Conservation (phyloP, 2,888 invertebrate species). For the Harpagoxenus sublaevis region DNA sequence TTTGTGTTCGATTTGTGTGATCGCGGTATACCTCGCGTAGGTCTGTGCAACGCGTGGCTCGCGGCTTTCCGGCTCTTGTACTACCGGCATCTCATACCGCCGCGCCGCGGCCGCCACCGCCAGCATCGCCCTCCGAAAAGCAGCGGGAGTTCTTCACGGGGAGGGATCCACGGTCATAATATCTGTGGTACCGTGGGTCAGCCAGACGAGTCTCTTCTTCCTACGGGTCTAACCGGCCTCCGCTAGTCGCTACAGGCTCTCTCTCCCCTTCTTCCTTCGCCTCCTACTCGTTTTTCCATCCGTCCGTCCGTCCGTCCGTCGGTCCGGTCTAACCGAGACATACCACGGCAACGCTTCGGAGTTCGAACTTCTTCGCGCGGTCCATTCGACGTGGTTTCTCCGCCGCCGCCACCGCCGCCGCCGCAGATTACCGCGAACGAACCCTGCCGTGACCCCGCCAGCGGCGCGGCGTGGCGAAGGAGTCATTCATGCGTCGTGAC, state of each 20-base stretch:
- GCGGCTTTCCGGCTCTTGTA: slow-evolving; percentile 5
- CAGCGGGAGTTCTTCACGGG: neutral
- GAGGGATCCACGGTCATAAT: slow-evolving; percentile 4
- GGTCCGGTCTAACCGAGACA: slow-evolving; percentile 30
- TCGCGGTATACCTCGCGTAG: slow-evolving; percentile 19
- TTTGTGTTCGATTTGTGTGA: slow-evolving; percentile 33
- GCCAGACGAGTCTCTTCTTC: slow-evolving; percentile 58
- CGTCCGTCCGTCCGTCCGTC: neutral
- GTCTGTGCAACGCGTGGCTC: slow-evolving; percentile 18
- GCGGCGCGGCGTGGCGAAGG: slow-evolving; percentile 33
- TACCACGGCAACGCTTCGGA: slow-evolving; percentile 42
- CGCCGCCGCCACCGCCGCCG: slow-evolving; percentile 51
- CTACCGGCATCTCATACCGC: neutral
- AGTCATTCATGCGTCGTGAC: slow-evolving; percentile 53
- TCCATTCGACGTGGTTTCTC: slow-evolving; percentile 68
- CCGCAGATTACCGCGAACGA: slow-evolving; percentile 46
- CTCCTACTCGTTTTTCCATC: slow-evolving; percentile 33
- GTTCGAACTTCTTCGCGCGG: slow-evolving; percentile 43
- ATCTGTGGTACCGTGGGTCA: slow-evolving; percentile 60
- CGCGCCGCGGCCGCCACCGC: neutral
- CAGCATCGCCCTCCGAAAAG: neutral
- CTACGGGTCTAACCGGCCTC: slow-evolving; percentile 57
- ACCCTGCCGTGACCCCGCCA: slow-evolving; percentile 41
- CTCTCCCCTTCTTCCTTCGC: slow-evolving; percentile 47
- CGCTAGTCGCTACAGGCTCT: neutral